Conservation (phyloP, 2,888 invertebrate species). For the Eristalinus aeneus region DNA sequence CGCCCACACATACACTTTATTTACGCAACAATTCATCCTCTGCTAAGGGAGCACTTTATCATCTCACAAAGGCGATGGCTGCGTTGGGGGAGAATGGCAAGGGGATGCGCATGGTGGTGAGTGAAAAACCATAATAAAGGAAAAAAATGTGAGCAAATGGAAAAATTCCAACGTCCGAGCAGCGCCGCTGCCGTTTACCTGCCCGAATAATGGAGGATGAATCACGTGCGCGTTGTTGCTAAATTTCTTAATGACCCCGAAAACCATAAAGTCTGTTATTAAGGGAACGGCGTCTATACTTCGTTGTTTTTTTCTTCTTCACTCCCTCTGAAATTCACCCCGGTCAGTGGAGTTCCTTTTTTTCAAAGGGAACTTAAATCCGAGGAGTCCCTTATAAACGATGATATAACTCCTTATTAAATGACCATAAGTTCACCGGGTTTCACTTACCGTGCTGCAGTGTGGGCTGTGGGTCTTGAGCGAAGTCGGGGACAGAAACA, state of each 20-base stretch:
- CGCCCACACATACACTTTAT: slow-evolving; percentile 38
- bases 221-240: slow-evolving; percentile 67
- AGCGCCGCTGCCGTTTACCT: slow-evolving; percentile 16
- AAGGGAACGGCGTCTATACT: slow-evolving; percentile 9
- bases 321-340: neutral
- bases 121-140: slow-evolving; percentile 49
- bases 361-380: slow-evolving; percentile 40
- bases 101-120: neutral
- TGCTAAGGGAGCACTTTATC: slow-evolving; percentile 64
- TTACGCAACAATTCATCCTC: slow-evolving; percentile 67
- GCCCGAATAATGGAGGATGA: slow-evolving; percentile 28
- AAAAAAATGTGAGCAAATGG: slow-evolving; percentile 17
- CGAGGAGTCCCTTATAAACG: slow-evolving; percentile 36
- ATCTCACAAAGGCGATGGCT: slow-evolving; percentile 12
- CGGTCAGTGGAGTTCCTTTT: neutral
- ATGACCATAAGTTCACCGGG: slow-evolving; percentile 46
- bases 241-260: slow-evolving; percentile 64
- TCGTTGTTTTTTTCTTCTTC: slow-evolving; percentile 10
- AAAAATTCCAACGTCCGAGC: slow-evolving; percentile 10
- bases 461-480: neutral
- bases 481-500: slow-evolving; percentile 14
- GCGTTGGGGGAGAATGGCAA: neutral
- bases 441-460: slow-evolving; percentile 35
- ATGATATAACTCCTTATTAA: slow-evolving; percentile 63
- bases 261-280: slow-evolving; percentile 55